These are phyloP conservation scores for Enhydra lutris DNA, from an alignment of 2,113 vertebrate species.

Conservation along the genomic window DNA sequence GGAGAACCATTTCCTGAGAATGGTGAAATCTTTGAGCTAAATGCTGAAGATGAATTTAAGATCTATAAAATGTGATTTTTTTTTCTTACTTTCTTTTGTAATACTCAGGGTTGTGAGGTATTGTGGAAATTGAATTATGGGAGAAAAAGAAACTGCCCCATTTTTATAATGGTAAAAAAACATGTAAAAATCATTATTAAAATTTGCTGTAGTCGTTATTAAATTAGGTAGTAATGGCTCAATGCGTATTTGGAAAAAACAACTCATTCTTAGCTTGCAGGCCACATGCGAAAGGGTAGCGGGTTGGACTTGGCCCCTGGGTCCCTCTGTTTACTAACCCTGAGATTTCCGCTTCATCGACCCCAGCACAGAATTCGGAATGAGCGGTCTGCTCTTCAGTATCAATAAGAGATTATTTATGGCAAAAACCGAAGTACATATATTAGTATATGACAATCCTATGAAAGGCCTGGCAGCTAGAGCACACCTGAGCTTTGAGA, in stretches of 20 bases:
- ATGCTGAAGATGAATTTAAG: constrained; percentile 48
- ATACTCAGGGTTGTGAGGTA: neutral
- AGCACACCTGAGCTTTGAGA: neutral
- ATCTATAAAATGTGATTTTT: constrained; percentile 35
- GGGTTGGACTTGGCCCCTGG: neutral
- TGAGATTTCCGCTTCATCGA: neutral
- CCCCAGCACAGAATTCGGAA: neutral
- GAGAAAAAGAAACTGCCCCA: neutral
- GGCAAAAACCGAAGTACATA: neutral
- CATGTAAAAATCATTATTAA: neutral
- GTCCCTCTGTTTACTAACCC: neutral
- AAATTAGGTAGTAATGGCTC: constrained; percentile 48
- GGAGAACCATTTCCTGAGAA: constrained; percentile 22
- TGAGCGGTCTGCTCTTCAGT: neutral
- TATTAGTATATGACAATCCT: neutral
- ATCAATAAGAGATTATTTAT: neutral
- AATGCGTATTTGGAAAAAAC: neutral
- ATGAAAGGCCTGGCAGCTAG: neutral
- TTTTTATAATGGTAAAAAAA: neutral
- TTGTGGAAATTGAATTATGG: constrained; percentile 8
- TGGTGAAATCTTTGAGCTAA: constrained; percentile 23
- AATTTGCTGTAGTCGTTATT: constrained; percentile 20
- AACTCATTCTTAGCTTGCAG: neutral
- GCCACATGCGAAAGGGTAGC: neutral
- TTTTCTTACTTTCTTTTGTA: neutral